phyloP scores from a whole-genome alignment of 2,113 vertebrate genomes.

The Ictalurus furcatus region DNA sequence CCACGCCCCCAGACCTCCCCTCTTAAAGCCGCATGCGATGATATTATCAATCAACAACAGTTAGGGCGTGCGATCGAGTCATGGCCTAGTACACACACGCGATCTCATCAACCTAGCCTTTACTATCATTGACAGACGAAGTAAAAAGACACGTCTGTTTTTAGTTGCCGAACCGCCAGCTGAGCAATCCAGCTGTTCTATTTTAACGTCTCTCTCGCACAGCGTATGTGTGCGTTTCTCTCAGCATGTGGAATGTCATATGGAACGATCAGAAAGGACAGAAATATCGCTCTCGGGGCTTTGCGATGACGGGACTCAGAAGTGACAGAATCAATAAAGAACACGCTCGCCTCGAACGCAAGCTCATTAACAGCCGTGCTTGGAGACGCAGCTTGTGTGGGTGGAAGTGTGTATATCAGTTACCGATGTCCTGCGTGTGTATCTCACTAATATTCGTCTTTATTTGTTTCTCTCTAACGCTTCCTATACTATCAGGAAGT shows the following conservation, averaged over 20 bases:
- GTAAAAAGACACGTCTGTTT: conserved; percentile 9
- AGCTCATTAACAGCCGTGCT: conserved; percentile 11
- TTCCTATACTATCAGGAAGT: conserved; percentile 68
- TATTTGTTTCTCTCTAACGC: conserved; percentile 63
- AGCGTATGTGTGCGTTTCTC: conserved; percentile 20
- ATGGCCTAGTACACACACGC: neutral
- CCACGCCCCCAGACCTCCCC: neutral
- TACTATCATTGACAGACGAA: neutral
- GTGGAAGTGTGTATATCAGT: neutral
- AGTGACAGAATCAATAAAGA: conserved; percentile 17
- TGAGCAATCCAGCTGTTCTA: conserved; percentile 22
- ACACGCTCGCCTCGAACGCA: neutral
- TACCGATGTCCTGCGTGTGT: conserved; percentile 19
- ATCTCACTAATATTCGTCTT: conserved; percentile 23
- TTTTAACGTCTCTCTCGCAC: neutral
- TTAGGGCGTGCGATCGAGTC: neutral
- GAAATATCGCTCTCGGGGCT: neutral
- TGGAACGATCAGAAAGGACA: conserved; percentile 15
- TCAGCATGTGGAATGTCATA: conserved; percentile 12
- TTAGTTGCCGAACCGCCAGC: neutral
- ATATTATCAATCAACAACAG: neutral
- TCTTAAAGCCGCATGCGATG: neutral
- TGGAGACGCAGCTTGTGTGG: neutral
- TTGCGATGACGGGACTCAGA: conserved; percentile 7
- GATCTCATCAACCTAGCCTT: neutral